Conservation (phyloP, 2,113 vertebrate species). For the Phylloscopus trochilus region DNA sequence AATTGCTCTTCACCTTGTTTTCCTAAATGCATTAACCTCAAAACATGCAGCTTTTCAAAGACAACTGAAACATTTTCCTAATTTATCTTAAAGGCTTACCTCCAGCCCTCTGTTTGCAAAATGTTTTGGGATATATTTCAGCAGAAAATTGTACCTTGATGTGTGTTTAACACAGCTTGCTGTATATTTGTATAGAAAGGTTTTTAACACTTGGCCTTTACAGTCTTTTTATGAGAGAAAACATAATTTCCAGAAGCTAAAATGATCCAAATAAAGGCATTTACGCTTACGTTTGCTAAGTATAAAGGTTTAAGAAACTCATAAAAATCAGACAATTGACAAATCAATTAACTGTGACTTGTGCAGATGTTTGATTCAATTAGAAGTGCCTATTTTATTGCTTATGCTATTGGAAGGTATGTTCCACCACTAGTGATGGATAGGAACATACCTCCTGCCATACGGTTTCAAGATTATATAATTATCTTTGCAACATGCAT, state of each 20-base stretch:
- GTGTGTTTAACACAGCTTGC: slow-evolving; percentile 8
- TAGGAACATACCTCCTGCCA: background rate
- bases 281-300: background rate
- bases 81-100: slow-evolving; percentile 19
- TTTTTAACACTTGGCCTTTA: background rate
- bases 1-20: background rate
- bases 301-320: slow-evolving; percentile 28
- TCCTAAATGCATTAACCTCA: background rate
- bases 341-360: slow-evolving; percentile 32
- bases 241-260: background rate
- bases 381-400: slow-evolving; percentile 51
- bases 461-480: background rate
- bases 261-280: background rate
- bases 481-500: slow-evolving; percentile 31
- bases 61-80: background rate
- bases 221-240: background rate
- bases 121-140: background rate
- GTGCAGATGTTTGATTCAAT: slow-evolving; percentile 60
- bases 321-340: slow-evolving; percentile 28
- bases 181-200: background rate
- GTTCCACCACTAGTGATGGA: slow-evolving; percentile 13
- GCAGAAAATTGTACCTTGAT: background rate
- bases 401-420: background rate
- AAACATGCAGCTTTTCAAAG: background rate
- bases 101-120: background rate